Conservation (phyloP, 1,140 invertebrate species). For the Calliopsis andreniformis region DNA sequence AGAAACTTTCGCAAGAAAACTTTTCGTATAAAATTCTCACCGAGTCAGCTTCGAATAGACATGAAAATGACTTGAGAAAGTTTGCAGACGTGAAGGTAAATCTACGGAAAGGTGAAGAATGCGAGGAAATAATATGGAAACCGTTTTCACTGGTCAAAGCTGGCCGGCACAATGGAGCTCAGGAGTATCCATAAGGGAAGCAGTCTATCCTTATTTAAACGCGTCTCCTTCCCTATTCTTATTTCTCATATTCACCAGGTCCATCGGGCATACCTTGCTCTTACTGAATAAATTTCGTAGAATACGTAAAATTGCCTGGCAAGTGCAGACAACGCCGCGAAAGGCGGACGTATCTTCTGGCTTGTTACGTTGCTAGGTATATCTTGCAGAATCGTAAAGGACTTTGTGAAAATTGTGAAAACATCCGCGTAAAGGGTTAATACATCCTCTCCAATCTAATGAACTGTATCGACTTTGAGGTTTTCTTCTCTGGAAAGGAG, state of each 20-base stretch:
- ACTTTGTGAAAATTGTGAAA: constrained; percentile 8
- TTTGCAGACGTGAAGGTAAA: constrained; percentile 30
- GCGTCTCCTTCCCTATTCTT: constrained; percentile 4
- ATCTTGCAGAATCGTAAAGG: neutral
- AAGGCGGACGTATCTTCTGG: neutral
- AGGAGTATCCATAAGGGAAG: constrained; percentile 33
- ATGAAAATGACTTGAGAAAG: constrained; percentile 29
- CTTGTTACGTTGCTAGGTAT: constrained; percentile 23
- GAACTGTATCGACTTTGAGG: neutral
- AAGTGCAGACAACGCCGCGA: neutral
- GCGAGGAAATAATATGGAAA: constrained; percentile 50
- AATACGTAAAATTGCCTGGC: constrained; percentile 32
- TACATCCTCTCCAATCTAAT: neutral
- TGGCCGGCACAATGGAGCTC: constrained; percentile 36
- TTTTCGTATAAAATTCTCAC: constrained; percentile 26
- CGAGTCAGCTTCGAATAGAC: constrained; percentile 19
- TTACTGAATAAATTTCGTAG: constrained; percentile 47
- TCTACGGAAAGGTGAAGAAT: constrained; percentile 4
- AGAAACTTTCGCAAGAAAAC: neutral
- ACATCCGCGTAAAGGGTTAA: neutral
- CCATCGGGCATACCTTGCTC: constrained; percentile 13
- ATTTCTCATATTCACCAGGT: constrained; percentile 42
- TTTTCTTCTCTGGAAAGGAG: neutral
- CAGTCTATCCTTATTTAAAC: constrained; percentile 52
- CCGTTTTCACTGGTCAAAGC: constrained; percentile 48